phyloP scores from a whole-genome alignment of 2,113 vertebrate species.

The Ammodytes dubius region DNA sequence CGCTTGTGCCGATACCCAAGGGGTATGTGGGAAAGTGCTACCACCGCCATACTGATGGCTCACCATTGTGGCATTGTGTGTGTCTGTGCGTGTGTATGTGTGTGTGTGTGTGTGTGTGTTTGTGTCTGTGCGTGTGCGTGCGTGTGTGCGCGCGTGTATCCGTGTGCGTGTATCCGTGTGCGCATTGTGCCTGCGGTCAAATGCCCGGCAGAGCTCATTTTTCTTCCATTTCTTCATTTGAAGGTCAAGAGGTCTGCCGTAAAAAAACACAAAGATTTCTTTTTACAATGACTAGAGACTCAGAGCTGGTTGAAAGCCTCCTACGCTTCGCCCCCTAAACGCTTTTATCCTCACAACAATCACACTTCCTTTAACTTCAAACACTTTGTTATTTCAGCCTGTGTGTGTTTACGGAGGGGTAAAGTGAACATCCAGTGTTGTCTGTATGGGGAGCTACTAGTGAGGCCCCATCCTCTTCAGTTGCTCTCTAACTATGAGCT shows the following conservation, averaged over 20 bases:
- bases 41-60: slow-evolving; percentile 10
- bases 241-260: slow-evolving; percentile 64
- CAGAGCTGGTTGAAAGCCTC: slow-evolving; percentile 28
- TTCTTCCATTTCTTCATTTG: slow-evolving; percentile 51
- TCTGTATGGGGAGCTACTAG: not conserved
- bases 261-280: slow-evolving; percentile 44
- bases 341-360: slow-evolving; percentile 73
- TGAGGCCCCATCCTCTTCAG: slow-evolving; percentile 57
- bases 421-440: slow-evolving; percentile 36
- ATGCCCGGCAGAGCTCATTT: slow-evolving; percentile 23
- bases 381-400: slow-evolving; percentile 81
- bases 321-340: not conserved
- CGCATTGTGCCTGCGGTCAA: slow-evolving; percentile 30
- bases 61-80: slow-evolving; percentile 65
- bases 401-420: slow-evolving; percentile 57
- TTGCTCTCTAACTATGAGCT: slow-evolving; percentile 38
- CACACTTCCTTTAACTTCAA: slow-evolving; percentile 77
- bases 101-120: slow-evolving; percentile 46
- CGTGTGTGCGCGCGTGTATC: no score
- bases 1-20: slow-evolving; percentile 28
- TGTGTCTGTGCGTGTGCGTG: not conserved
- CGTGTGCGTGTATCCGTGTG: slow-evolving; percentile 41
- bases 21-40: slow-evolving; percentile 66
- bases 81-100: slow-evolving; percentile 31
- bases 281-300: slow-evolving; percentile 6